Conservation (phyloP, 1,140 invertebrate species). For the Temnothorax longispinosus region DNA sequence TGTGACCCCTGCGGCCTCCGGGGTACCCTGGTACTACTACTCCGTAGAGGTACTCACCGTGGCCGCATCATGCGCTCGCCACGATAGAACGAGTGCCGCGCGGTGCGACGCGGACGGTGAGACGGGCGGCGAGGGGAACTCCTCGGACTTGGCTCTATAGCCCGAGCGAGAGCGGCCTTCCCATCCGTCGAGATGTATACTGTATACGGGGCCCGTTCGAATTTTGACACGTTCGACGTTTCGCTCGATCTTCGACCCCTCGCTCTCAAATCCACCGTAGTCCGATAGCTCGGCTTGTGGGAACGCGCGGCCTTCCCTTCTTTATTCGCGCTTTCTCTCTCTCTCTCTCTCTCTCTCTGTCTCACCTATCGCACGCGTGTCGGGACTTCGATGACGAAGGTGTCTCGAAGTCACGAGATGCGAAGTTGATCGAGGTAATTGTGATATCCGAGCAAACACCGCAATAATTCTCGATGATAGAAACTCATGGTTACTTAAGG, state of each 20-base stretch:
- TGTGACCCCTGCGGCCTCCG: conserved; percentile 83
- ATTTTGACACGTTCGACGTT: conserved; percentile 85
- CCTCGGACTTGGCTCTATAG: conserved; percentile 39
- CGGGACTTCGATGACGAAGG: conserved; percentile 18
- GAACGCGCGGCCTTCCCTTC: conserved; percentile 54
- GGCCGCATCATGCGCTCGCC: conserved; percentile 62
- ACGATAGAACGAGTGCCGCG: conserved; percentile 21
- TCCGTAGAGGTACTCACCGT: conserved; percentile 72
- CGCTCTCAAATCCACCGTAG: conserved; percentile 73
- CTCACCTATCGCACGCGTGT: conserved; percentile 65
- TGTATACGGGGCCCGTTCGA: conserved; percentile 78
- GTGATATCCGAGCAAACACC: background rate
- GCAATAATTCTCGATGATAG: background rate
- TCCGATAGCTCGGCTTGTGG: conserved; percentile 65
- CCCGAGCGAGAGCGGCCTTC: conserved; percentile 45
- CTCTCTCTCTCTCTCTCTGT: conserved; percentile 73
- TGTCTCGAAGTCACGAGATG: conserved; percentile 2
- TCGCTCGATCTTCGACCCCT: conserved; percentile 79
- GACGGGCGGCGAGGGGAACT: conserved; percentile 54
- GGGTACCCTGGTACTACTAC: conserved; percentile 75
- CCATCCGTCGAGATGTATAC: conserved; percentile 52
- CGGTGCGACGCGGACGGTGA: conserved; percentile 21
- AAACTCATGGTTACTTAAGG: background rate
- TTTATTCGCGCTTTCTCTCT: conserved; percentile 64
- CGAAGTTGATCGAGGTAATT: background rate